Base-by-base conservation (phyloP, 2,797 vertebrate species). In the Galago senegalensis region DNA sequence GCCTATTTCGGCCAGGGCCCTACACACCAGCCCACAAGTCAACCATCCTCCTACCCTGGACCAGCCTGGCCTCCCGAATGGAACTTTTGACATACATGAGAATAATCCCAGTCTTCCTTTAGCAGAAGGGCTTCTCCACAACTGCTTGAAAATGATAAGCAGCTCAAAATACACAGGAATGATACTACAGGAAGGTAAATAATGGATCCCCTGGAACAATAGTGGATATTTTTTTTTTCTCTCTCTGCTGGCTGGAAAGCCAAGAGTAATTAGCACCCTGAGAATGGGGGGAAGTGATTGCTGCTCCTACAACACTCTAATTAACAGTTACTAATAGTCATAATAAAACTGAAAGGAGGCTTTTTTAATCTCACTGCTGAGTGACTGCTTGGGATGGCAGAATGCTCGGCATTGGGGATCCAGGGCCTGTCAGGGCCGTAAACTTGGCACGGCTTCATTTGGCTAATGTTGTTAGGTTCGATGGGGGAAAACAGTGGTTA, bases 281-380 rank as follows among this genome's bases (percentile, higher is more conserved):
- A 82, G 93, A 56, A 85, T 17, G 6, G 5, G 37, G 58, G 46
- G 53, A 65, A 16, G 70, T 60, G 83, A 89, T 61, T 58, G 61
- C 95, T 61, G 75, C 58, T 89, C 29, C 88, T 63, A 58, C 89
- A 63, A 63, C 93, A 49, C 27, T 8, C 96, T 97, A 90, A 97
- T 97, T 94, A 96, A 94, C 92, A 75, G 93, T 95, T 89, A 73
- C 91, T 95, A 87, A 97, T 72, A 88, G 91, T 97, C 96, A 31
- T 87, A 91, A 96, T 90, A 93, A 93, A 96, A 61, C 81, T 0
- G 7, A 89, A 83, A 95, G 81, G 95, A 91, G 46, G 86, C 95
- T 87, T 77, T 76, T 70, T 58, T 61, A 25, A 67, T 73, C 67
- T 77, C 87, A 4, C 69, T 3, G 0, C 37, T 76, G 88, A 95